These are phyloP conservation scores for Aphidius ervi DNA, from an alignment of 1,140 invertebrate genomes.

Conservation along the genomic window DNA sequence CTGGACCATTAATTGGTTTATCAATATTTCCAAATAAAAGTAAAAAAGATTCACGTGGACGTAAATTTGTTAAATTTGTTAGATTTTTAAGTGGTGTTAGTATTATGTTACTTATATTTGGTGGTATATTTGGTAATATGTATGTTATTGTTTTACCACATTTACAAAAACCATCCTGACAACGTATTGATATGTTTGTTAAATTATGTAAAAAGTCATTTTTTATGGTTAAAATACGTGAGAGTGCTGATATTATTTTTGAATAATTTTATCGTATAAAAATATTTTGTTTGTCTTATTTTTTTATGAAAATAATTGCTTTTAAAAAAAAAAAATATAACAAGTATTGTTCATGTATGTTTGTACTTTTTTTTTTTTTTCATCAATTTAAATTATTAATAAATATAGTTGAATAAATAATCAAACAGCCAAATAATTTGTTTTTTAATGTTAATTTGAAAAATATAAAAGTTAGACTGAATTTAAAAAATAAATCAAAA, in stretches of 20 bases:
- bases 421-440: no score
- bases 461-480: no score
- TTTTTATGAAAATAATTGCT: no score
- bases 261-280: conserved; percentile 32
- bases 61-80: conserved; percentile 44
- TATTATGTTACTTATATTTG: conserved; percentile 42
- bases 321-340: no score
- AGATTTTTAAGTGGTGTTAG: conserved; percentile 45
- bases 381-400: no score
- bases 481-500: no score
- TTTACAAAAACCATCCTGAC: conserved; percentile 45
- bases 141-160: conserved; percentile 48
- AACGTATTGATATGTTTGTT: conserved; percentile 46
- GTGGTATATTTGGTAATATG: conserved; percentile 47
- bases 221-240: conserved; percentile 47
- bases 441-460: no score
- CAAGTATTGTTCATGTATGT: no score
- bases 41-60: conserved; percentile 45
- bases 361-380: no score
- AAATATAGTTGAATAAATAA: no score
- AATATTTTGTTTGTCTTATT: not conserved
- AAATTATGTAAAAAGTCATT: conserved; percentile 48
- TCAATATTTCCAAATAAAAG: conserved; percentile 61
- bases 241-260: conserved; percentile 44
- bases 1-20: conserved; percentile 76